Base-by-base conservation (phyloP, 2,797 vertebrate species). In the Premnoplex brunnescens region DNA sequence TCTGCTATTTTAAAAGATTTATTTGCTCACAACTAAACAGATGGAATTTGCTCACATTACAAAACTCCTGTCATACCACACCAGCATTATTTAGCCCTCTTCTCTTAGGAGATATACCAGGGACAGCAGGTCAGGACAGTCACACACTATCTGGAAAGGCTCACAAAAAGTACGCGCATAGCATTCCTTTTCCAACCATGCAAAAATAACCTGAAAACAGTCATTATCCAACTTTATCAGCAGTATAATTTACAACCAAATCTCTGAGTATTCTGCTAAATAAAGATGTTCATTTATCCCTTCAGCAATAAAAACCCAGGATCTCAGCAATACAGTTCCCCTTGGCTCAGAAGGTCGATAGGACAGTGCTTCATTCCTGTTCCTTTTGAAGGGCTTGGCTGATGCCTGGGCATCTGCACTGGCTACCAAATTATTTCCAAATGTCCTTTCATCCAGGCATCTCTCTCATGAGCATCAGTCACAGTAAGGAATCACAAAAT, bases 21-120 rank as follows among this genome's bases (percentile, higher is more conserved):
- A 80, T 83, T 85, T 91, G 64, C 64, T 93, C 69, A 89, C 60
- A 85, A 72, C 54, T 85, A 58, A 92, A 77, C 44, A 92, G 56
- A 77, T 76, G 14, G 76, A 68, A 80, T 82, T 84, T 90, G 84
- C 30, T 56, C 54, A 51, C 39, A 79, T 75, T 74, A 52, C 30
- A 55, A 48, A 91, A 72, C 27, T 71, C 23, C 48, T 81, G 58
- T 54, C 92, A 64, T 22, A 60, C 27, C 72, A 72, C 1, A 3
- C 27, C 3, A 8, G 32, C 27, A 39, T 79, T 89, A 90, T 79
- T 82, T 81, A 93, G 77, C 18, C 37, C 67, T 26, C 20, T 56
- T 39, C 78, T 71, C 41, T 77, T 32, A 43, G 64, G 64, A 79
- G 55, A 56, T 24, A 36, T 23, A 43, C 14, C 32, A 71, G 78